phyloP scores from a whole-genome alignment of 2,888 invertebrate species.

The Torymus auratus region DNA sequence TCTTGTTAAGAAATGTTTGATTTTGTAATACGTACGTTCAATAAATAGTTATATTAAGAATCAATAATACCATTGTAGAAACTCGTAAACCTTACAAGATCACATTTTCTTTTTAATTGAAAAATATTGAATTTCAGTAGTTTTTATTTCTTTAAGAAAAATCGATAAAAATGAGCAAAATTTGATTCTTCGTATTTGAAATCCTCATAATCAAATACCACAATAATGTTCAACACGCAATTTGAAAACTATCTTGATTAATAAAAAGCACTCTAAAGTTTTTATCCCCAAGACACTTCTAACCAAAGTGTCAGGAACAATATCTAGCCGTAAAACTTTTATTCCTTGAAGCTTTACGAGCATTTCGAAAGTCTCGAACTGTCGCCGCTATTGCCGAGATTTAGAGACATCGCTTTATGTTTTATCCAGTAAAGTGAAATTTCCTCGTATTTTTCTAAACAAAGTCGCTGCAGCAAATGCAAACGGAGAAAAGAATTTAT shows the following conservation, averaged over 20 bases:
- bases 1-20: no score
- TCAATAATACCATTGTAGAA: no score
- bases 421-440: background rate
- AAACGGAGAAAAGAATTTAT: no score
- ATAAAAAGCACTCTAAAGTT: constrained; percentile 3
- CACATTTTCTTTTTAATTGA: no score
- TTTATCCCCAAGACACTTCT: constrained; percentile 1
- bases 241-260: background rate
- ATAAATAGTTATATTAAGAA: no score
- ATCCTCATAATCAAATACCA: background rate
- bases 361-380: constrained; percentile 23
- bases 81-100: no score
- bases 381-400: constrained; percentile 3
- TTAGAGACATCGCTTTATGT: constrained; percentile 9
- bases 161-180: no score
- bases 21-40: no score
- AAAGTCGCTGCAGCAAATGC: background rate
- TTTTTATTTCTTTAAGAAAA: no score
- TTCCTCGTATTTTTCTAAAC: background rate
- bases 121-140: no score
- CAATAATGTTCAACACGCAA: background rate
- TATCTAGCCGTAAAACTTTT: constrained; percentile 23
- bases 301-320: constrained; percentile 19
- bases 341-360: constrained; percentile 13
- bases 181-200: background rate